These are phyloP conservation scores for Champsocephalus esox DNA, from an alignment of 2,797 vertebrate species.

Conservation along the genomic window DNA sequence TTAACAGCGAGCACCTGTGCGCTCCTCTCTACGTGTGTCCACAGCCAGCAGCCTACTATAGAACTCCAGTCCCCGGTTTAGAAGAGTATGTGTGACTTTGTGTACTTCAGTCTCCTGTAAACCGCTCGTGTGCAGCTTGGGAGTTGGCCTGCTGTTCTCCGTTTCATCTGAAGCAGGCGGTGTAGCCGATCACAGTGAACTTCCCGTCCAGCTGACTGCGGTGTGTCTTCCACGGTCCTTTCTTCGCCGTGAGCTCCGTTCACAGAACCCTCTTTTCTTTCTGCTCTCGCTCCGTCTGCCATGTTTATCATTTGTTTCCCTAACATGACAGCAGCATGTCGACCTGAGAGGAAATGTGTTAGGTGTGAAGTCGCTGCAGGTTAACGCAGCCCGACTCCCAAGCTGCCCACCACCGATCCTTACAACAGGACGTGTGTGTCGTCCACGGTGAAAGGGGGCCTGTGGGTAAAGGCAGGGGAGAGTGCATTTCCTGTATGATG, in stretches of 20 bases:
- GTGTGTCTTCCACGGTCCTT: constrained; percentile 37
- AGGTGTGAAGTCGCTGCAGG: constrained; percentile 4
- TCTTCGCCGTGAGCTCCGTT: neutral
- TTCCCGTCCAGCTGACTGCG: constrained; percentile 41
- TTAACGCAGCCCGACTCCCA: constrained; percentile 52
- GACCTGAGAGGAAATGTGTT: constrained; percentile 8
- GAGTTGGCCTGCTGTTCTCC: constrained; percentile 57
- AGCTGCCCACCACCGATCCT: constrained; percentile 52
- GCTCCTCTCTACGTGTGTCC: constrained; percentile 38
- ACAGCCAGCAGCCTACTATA: constrained; percentile 47
- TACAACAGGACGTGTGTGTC: constrained; percentile 27
- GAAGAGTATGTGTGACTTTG: constrained; percentile 45
- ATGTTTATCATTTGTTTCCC: constrained; percentile 1
- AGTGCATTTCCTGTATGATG: constrained; percentile 64
- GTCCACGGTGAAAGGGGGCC: constrained; percentile 1
- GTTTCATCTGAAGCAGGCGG: neutral
- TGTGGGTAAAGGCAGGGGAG: constrained; percentile 15
- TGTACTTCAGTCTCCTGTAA: constrained; percentile 41
- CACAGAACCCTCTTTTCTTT: neutral
- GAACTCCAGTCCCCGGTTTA: constrained; percentile 30
- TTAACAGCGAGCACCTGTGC: constrained; percentile 61
- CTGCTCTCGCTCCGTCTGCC: constrained; percentile 5
- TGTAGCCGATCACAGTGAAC: constrained; percentile 46
- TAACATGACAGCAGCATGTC: constrained; percentile 2
- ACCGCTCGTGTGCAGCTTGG: constrained; percentile 57